These are phyloP conservation scores for Gymnothorax reevesii DNA, from an alignment of 2,797 vertebrate species.

Conservation along the genomic window DNA sequence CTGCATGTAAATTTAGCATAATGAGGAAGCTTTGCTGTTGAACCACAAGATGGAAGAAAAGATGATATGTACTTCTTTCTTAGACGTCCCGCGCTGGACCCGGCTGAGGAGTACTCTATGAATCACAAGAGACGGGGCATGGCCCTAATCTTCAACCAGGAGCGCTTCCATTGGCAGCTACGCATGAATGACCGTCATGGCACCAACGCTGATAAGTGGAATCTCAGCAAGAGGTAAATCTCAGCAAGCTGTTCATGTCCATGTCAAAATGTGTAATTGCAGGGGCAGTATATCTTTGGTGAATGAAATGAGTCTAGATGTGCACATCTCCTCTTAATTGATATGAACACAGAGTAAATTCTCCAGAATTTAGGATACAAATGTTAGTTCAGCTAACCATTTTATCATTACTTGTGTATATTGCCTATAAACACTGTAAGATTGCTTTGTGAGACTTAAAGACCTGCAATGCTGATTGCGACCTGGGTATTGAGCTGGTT, in stretches of 20 bases:
- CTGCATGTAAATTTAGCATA: background rate
- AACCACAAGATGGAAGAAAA: background rate
- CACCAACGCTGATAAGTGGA: conserved; percentile 77
- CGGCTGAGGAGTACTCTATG: conserved; percentile 85
- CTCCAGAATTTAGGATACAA: background rate
- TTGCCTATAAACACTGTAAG: background rate
- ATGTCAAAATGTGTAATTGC: background rate
- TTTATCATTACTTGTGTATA: background rate
- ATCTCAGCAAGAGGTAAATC: conserved; percentile 79
- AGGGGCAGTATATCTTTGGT: background rate
- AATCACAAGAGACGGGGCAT: conserved; percentile 79
- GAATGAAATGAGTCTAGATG: background rate
- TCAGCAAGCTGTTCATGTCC: background rate
- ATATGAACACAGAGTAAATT: background rate
- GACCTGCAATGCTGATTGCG: background rate
- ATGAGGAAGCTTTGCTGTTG: background rate
- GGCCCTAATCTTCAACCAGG: conserved; percentile 94
- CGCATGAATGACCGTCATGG: conserved; percentile 70
- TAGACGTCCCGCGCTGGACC: conserved; percentile 70
- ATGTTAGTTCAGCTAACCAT: background rate
- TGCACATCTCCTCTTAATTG: background rate
- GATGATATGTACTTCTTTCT: background rate
- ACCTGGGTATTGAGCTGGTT: background rate
- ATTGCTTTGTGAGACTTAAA: background rate
- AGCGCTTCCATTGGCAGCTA: conserved; percentile 84